A percentile compares a stretch with the other conserved stretches of the same genome.
Evolutionary conservation across 2,888 invertebrate species (phyloP).

Genomic region (Drosophila anceps): DNA sequence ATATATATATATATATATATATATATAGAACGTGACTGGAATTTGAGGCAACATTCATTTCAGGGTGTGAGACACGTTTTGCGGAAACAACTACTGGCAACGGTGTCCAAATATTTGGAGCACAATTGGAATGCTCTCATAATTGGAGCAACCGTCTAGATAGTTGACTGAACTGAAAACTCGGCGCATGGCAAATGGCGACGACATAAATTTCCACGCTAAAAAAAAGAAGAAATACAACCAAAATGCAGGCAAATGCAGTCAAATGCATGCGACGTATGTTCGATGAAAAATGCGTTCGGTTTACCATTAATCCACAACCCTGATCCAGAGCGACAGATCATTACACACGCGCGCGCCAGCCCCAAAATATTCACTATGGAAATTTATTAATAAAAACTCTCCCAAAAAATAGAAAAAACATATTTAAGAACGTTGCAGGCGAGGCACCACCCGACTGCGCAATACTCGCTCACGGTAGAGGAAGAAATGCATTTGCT

Average conservation of each 20-base stretch:
- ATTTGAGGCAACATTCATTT: conserved; percentile 33
- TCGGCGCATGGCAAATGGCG: conserved; percentile 56
- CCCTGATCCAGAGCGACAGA: conserved; percentile 81
- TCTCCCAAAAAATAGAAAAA: conserved; percentile 25
- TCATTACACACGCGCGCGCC: conserved; percentile 82
- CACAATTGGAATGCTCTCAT: conserved; percentile 68
- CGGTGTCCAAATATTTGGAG: conserved; percentile 59
- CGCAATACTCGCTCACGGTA: not conserved
- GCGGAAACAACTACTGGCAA: conserved; percentile 57
- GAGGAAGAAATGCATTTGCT: not conserved
- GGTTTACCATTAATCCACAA: conserved; percentile 83
- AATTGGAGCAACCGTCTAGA: conserved; percentile 57
- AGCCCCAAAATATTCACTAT: conserved; percentile 27
- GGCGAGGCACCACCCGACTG: not conserved
- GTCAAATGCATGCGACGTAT: conserved; percentile 54
- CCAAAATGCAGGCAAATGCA: conserved; percentile 17
- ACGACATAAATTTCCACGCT: conserved; percentile 49
- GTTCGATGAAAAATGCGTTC: conserved; percentile 77
- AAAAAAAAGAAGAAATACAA: conserved; percentile 25
- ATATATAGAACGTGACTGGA: conserved; percentile 74
- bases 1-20: too few species aligned
- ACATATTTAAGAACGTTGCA: not conserved
- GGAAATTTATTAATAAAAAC: conserved; percentile 80
- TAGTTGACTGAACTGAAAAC: conserved; percentile 69
- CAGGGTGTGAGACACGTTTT: conserved; percentile 48